Base-by-base conservation (phyloP, 2,888 invertebrate genomes). In the Meghimatium bilineatum region DNA sequence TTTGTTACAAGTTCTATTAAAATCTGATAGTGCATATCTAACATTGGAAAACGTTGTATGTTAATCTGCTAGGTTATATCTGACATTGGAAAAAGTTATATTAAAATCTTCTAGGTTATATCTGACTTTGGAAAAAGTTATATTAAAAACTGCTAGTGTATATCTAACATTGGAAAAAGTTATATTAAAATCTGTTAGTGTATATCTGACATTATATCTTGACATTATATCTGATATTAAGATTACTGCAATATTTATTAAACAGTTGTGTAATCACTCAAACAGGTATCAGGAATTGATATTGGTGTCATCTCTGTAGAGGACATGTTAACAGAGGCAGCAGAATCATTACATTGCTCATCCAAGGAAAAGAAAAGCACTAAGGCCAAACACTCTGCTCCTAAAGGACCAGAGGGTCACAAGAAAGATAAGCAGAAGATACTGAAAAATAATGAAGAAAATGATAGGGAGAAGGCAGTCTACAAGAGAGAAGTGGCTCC, bases 361-460 rank as follows among this genome's bases (percentile, higher is more conserved):
- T 29, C 32, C 66, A 78, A 66, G 29, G 77, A 78, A 17, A 66
- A 78, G 29, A 36, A 77, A 52, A 38, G 17, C 29, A n/a, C 60
- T 36, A 77, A n/a, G 29, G 60, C 77, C 34, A 63, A 63, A 8
- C 44, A 60, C 2, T 38, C 78, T 44, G 12, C 63, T 78, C 44
- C 38, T 8, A 78, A 78, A 32, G 63, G 66, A 6, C 78, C 78
- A 8, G 32, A 78, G 20, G 78, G 78, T 67, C 36, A 63, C 23
- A 63, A 78, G 66, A 78, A 67, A 67, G 67, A 78, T 63, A 67
- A 67, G 20, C n/a, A 23, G 23, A 66, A 78, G 49, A 67, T 20
- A 67, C 29, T 29, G 29, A n/a, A 29, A 49, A 20, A 49, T 6
- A 0, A 32, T 0, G 52, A 52, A 29, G 34, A 74, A 74, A 44